These are phyloP conservation scores for Melanchra persicariae DNA, from an alignment of 2,888 invertebrate genomes.

Conservation along the genomic window DNA sequence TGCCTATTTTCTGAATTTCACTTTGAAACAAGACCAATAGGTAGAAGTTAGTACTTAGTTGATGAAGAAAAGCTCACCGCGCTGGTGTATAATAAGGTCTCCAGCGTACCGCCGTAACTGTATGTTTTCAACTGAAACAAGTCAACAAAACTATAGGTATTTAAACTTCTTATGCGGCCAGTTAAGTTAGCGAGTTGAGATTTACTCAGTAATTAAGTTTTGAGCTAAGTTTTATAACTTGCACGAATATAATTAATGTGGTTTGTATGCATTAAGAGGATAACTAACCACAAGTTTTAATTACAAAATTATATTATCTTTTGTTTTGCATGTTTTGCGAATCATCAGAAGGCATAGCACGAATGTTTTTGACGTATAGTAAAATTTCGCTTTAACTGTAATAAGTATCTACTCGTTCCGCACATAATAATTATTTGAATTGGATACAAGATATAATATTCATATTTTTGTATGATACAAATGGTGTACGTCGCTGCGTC, in stretches of 20 bases:
- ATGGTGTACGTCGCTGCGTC: too few species aligned
- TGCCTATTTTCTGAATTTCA: background rate
- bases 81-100: background rate
- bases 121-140: constrained; percentile 47
- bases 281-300: constrained; percentile 35
- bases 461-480: too few species aligned
- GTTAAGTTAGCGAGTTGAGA: constrained; percentile 58
- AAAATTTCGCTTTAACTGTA: too few species aligned
- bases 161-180: constrained; percentile 58
- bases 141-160: constrained; percentile 52
- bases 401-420: too few species aligned
- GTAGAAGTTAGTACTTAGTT: background rate
- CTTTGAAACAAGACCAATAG: background rate
- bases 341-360: background rate
- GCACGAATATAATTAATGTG: constrained; percentile 48
- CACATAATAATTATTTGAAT: too few species aligned
- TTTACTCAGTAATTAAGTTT: constrained; percentile 63
- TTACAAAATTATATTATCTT: constrained; percentile 1
- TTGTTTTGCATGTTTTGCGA: background rate
- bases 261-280: constrained; percentile 54
- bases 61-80: background rate
- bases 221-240: constrained; percentile 46
- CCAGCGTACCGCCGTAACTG: background rate
- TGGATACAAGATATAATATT: too few species aligned
- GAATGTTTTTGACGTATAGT: too few species aligned